Evolutionary conservation across 1,140 invertebrate species (phyloP), one percentile per base, ranked within the genome.

Genomic region (Halyomorpha halys): DNA sequence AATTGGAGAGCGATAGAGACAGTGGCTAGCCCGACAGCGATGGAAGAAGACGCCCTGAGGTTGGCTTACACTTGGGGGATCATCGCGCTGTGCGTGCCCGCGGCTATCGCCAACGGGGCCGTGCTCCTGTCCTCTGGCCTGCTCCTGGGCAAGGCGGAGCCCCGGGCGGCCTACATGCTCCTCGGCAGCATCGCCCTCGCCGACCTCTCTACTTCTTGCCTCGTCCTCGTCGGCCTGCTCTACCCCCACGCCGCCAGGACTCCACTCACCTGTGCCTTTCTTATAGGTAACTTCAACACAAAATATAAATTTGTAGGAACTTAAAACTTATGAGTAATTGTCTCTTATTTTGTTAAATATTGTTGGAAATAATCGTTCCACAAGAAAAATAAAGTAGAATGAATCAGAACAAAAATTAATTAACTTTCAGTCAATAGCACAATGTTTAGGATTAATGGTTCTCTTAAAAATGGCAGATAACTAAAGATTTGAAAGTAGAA

Each of bases 161-260:
- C 61, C 0, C 5, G 44, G 23, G n/a, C 44, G 13, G 34, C 61
- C 15, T 62, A 62, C 61, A 62, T 62, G 61, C 23, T 62, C 44
- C 27, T 62, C 3, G 61, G 44, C 15, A 62, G 34, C 45, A 45
- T 62, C n/a, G 61, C 61, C 3, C 23, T 62, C 14, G 61, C 61
- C 2, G 61, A 62, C 16, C 23, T 62, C 13, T 45, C 27, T 11
- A 27, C 54, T 15, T 23, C 54, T 15, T 34, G n/a, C 21, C 8
- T 59, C n/a, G 8, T 59, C 11, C 11, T 59, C 5, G 23, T 27
- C 1, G 54, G 54, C 4, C 23, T 34, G 1, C 16, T 59, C 18
- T 59, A 23, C 30, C 54, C 54, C 4, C 23, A 59, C 15, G 30
- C 6, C 15, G n/a, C 21, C 8, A 25, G 54, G 11, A 59, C 54